Evolutionary conservation across 2,888 invertebrate species (phyloP), one percentile per base, ranked within the genome.

Genomic region (Brenthis hecate): DNA sequence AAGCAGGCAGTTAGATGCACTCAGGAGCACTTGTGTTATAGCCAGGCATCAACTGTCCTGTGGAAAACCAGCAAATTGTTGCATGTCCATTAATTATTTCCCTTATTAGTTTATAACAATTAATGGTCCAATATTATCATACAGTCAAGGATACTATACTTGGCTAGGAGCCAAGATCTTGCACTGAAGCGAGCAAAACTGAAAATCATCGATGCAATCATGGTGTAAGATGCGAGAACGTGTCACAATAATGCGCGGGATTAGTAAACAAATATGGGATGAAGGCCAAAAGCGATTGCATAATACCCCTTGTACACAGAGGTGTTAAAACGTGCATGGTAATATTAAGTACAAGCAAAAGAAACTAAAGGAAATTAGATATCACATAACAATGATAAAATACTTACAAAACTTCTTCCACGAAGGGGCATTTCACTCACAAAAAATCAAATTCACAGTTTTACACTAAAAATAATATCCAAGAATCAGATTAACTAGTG

Each of bases 1-100:
- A 92, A 89, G 83, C 91, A 91, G 91, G 91, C 91, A 74, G 87
- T 92, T 92, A 92, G 80, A 81, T 83, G 86, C 89, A 91, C 89
- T 88, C 89, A 73, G 88, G 88, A 85, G 83, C 88, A 89, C 88
- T 86, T 84, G 82, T 82, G 87, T 87, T 87, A 87, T 85, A 85
- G 86, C 83, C 87, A 87, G 85, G 85, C 83, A 82, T 92, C 92
- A 92, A 91, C 85, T 81, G 75, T 85, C 91, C 92, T 92, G 92
- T 84, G 89, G 83, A 91, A 89, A 80, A 90, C 86, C 81, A 82
- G 86, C 81, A 86, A 81, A 87, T 81, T 80, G 80, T 81, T 78
- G 81, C 82, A 83, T 79, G 80, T 82, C 80, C 76, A 76, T 74
- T 63, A 75, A 76, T 76, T 69, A 73, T 74, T 69, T 75, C 75